Percentiles rank a stretch among this genome's conserved stretches.
phyloP scores from a whole-genome alignment of 2,113 vertebrate species.

The Nettapus auritus region DNA sequence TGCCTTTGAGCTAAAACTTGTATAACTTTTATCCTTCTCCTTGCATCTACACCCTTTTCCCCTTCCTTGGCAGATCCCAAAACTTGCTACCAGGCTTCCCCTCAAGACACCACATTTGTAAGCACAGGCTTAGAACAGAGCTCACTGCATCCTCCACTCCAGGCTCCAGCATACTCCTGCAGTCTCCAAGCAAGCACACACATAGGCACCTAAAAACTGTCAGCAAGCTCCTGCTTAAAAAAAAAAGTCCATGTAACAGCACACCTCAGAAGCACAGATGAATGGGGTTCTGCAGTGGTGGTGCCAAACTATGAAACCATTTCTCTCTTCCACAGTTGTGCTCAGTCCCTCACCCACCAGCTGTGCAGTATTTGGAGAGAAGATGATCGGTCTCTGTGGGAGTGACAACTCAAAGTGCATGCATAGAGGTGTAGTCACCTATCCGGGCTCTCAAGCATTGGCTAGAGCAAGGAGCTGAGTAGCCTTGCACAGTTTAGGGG shows the following conservation, averaged over 20 bases:
- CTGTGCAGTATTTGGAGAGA: fast-evolving
- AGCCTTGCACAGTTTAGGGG: background rate
- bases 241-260: background rate
- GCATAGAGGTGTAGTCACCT: no score
- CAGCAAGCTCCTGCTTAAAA: background rate
- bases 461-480: background rate
- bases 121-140: background rate
- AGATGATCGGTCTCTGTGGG: background rate
- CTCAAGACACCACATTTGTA: background rate
- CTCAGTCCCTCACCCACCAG: no score
- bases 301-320: background rate
- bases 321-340: background rate
- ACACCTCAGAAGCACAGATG: background rate
- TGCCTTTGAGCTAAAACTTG: background rate
- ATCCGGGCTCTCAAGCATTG: background rate
- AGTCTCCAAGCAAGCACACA: background rate
- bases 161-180: background rate
- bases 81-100: background rate
- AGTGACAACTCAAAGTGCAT: fast-evolving
- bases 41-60: background rate
- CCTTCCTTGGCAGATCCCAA: background rate
- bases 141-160: background rate
- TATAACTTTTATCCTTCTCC: background rate
- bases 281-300: background rate
- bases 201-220: background rate